Base-by-base conservation (phyloP, 2,113 vertebrate species). In the Pachypanchax playfairii region DNA sequence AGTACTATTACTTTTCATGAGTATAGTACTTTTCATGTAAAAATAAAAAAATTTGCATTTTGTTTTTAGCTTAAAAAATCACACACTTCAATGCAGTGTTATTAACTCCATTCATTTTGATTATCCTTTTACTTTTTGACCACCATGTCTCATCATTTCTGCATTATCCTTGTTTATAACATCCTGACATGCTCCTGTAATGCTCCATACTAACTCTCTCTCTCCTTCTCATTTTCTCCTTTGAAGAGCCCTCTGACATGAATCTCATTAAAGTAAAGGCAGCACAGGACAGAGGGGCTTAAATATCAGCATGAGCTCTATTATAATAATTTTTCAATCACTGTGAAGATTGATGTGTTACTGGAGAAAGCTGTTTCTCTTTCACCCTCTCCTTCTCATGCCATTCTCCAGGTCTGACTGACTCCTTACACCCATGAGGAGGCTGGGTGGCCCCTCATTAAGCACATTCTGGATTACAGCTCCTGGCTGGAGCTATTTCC, bases 391-490 rank as follows among this genome's bases (percentile, higher is more conserved):
- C 41, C 14, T 21, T 47, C 48, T 64, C 49, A 55, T 65, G 67
- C 56, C 59, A 53, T 62, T 69, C 69, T 70, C 63, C 31, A 65
- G 74, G 47, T 77, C 43, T 58, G 50, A 50, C 61, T 68, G 68
- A 80, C 78, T 82, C 52, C 42, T 82, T 52, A 59, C 70, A 62
- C 75, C 70, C 49, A 73, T 76, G 67, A 89, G 91, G 87, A 88
- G 87, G 80, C 82, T 67, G 66, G 65, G 73, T 80, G 78, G 84
- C 74, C 87, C 78, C 86, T 90, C 86, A 87, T 92, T 90, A 89
- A 86, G 88, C 89, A 79, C 85, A 79, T 77, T 83, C 75, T 80
- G 89, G 90, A 91, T 92, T 92, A 92, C 50, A 67, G 81, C 78
- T 80, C 57, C 69, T 71, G 76, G 85, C 77, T 65, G 52, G 65